Percentiles rank a stretch among this genome's conserved stretches.
Conservation (phyloP, 2,113 vertebrate genomes). For the Rhizomys pruinosus region DNA sequence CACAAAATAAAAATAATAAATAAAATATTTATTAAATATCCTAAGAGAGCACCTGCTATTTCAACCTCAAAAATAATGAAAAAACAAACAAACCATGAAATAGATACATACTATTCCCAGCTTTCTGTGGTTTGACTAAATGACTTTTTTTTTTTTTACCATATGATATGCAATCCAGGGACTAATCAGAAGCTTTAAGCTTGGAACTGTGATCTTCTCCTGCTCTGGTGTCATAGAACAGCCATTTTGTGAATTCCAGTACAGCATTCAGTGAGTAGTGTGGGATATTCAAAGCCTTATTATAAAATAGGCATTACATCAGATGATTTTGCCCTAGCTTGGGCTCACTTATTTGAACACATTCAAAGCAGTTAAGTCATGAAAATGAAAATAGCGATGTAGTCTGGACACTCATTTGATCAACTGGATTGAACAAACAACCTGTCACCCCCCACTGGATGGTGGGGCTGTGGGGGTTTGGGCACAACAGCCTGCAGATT, state of each 20-base stretch:
- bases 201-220: not conserved
- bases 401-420: too few species aligned
- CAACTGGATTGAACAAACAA: too few species aligned
- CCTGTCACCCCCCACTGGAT: too few species aligned
- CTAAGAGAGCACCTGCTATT: not conserved
- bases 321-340: not conserved
- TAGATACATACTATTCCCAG: not conserved
- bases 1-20: too few species aligned
- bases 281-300: not conserved
- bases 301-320: not conserved
- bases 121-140: not conserved
- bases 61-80: not conserved
- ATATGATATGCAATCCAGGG: not conserved
- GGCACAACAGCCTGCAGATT: too few species aligned
- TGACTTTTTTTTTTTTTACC: not conserved
- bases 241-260: not conserved
- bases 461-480: too few species aligned
- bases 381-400: too few species aligned
- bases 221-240: not conserved
- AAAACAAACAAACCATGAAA: not conserved
- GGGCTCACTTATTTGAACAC: not conserved
- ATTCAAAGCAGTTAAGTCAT: not conserved
- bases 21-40: not conserved
- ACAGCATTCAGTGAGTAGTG: not conserved
- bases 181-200: not conserved